These are phyloP conservation scores for Notolepis coatsorum DNA, from an alignment of 2,797 vertebrate genomes.

Conservation along the genomic window DNA sequence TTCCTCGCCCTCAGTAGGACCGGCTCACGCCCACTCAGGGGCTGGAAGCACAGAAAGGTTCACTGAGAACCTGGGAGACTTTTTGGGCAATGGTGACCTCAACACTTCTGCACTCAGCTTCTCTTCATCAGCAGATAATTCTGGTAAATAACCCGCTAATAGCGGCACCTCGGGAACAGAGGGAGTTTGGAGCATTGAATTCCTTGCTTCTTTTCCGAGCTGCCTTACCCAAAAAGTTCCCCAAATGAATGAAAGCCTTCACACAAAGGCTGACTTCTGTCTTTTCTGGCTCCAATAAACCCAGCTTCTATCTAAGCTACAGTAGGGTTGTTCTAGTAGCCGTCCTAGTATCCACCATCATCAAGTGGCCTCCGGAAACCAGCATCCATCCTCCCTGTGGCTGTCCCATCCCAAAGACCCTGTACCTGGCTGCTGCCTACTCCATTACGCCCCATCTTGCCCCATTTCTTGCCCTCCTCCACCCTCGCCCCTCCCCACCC, in stretches of 20 bases:
- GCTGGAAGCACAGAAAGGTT: not conserved
- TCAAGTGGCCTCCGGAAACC: slow-evolving; percentile 6
- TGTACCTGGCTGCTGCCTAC: slow-evolving; percentile 34
- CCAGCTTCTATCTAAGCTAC: not conserved
- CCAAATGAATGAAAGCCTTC: not conserved
- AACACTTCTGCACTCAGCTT: too few species aligned
- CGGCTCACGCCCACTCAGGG: not conserved
- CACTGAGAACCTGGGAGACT: too few species aligned
- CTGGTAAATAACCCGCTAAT: too few species aligned
- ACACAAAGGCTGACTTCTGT: too few species aligned
- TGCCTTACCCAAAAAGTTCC: too few species aligned
- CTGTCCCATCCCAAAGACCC: slow-evolving; percentile 24
- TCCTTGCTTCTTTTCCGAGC: too few species aligned
- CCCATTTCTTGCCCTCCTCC: slow-evolving; percentile 38
- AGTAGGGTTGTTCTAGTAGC: not conserved
- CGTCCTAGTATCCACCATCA: slow-evolving; percentile 1
- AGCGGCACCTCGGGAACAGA: too few species aligned
- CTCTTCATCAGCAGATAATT: too few species aligned
- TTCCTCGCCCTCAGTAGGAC: slow-evolving; percentile 5
- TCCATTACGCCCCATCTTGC: slow-evolving; percentile 42
- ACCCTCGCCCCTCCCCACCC: slow-evolving; percentile 8
- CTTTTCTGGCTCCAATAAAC: too few species aligned
- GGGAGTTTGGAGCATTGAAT: too few species aligned
- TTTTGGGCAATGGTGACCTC: not conserved
- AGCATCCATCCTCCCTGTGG: slow-evolving; percentile 20